Evolutionary conservation across 2,797 vertebrate species (phyloP).

Genomic region (Poecilia picta): DNA sequence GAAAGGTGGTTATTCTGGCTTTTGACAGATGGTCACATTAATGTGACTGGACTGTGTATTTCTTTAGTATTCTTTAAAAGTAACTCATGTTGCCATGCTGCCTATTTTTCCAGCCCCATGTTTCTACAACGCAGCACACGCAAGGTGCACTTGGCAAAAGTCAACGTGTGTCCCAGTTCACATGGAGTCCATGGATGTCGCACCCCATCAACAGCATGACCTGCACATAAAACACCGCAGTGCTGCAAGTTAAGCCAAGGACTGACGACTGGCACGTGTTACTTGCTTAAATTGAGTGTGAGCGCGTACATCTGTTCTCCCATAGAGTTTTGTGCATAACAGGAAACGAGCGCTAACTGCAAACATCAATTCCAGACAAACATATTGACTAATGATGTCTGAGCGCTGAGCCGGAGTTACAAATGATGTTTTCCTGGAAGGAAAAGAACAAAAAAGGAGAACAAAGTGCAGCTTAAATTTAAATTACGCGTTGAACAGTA

Average conservation of each 20-base stretch:
- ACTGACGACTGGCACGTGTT: constrained; percentile 45
- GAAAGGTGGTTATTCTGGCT: too few relatives aligned
- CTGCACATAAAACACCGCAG: constrained; percentile 41
- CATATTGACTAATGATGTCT: constrained; percentile 26
- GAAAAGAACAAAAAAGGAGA: constrained; percentile 7
- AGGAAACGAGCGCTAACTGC: constrained; percentile 42
- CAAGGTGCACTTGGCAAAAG: constrained; percentile 36
- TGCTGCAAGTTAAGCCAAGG: constrained; percentile 38
- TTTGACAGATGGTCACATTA: too few relatives aligned
- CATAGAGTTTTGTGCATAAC: constrained; percentile 17
- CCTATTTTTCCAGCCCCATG: neutral
- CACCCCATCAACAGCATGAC: constrained; percentile 40
- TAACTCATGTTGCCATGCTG: neutral
- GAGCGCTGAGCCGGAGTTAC: constrained; percentile 17
- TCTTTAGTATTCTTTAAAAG: neutral
- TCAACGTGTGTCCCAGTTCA: constrained; percentile 35
- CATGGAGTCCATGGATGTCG: constrained; percentile 19
- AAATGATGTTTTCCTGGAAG: constrained; percentile 29
- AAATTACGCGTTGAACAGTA: constrained; percentile 44
- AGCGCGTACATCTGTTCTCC: constrained; percentile 56
- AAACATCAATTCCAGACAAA: constrained; percentile 25
- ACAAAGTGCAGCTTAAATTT: constrained; percentile 35
- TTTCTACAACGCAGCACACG: constrained; percentile 32
- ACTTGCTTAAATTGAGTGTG: constrained; percentile 44
- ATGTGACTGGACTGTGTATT: too few relatives aligned